A percentile compares a stretch with the other conserved stretches of the same genome.
phyloP scores from a whole-genome alignment of 2,113 vertebrate species.

The Gopherus evgoodei region DNA sequence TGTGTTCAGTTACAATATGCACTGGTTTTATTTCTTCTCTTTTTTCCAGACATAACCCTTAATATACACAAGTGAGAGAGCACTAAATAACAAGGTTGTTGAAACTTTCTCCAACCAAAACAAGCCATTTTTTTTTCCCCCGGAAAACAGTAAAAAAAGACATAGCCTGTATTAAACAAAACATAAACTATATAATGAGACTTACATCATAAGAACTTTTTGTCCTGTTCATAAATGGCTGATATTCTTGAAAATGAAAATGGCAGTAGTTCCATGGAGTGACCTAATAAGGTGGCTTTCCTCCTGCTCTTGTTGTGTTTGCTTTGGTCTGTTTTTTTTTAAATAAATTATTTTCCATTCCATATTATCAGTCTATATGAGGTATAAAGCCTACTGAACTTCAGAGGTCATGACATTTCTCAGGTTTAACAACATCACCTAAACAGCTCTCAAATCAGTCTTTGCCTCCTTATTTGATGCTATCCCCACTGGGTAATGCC shows the following conservation, averaged over 20 bases:
- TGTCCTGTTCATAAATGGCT: background rate
- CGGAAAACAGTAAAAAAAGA: background rate
- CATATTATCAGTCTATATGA: background rate
- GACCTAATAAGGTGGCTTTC: background rate
- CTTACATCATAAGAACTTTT: background rate
- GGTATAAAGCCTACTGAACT: background rate
- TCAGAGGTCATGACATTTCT: background rate
- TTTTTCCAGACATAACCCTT: background rate
- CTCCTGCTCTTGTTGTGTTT: background rate
- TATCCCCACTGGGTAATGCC: background rate
- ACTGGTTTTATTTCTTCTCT: background rate
- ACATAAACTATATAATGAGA: background rate
- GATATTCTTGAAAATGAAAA: background rate
- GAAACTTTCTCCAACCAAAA: background rate
- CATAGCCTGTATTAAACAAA: background rate
- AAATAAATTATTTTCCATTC: background rate
- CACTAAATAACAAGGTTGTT: background rate
- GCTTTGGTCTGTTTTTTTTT: background rate
- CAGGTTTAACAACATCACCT: background rate
- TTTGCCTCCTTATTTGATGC: constrained; percentile 6
- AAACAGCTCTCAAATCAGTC: background rate
- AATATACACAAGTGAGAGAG: background rate
- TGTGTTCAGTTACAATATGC: background rate
- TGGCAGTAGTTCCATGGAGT: background rate
- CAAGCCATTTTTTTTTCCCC: background rate